These are phyloP conservation scores for Lycorma delicatula DNA, from an alignment of 1,140 invertebrate species.

Conservation along the genomic window DNA sequence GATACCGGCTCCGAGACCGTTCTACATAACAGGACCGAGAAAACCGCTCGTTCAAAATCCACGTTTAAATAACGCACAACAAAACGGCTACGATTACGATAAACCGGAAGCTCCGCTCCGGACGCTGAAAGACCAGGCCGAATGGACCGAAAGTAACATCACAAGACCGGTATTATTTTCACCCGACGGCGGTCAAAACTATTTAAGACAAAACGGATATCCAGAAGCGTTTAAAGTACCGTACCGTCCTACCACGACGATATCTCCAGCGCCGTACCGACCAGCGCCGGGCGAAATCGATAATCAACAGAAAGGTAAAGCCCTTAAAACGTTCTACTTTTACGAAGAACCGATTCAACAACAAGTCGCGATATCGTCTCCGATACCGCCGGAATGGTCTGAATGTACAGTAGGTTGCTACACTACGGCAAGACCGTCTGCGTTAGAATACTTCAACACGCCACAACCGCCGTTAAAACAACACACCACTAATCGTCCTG, in stretches of 20 bases:
- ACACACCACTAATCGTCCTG: too few species aligned
- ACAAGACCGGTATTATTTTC: too few species aligned
- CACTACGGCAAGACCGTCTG: too few species aligned
- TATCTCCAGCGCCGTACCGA: constrained; percentile 6
- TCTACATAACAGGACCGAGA: constrained; percentile 26
- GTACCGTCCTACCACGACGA: neutral
- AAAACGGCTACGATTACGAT: constrained; percentile 10
- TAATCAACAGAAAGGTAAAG: constrained; percentile 10
- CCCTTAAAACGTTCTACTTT: constrained; percentile 29
- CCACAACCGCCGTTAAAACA: neutral
- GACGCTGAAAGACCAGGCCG: too few species aligned
- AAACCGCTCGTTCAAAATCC: constrained; percentile 14
- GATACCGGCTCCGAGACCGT: constrained; percentile 28
- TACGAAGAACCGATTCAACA: constrained; percentile 37
- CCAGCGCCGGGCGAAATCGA: neutral
- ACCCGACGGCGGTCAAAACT: too few species aligned
- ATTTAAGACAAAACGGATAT: too few species aligned
- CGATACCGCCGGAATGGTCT: neutral
- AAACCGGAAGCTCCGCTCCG: neutral
- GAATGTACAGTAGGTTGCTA: too few species aligned
- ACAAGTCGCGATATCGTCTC: constrained; percentile 7
- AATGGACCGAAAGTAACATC: too few species aligned
- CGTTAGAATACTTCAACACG: constrained; percentile 13
- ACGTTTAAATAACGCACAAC: neutral
- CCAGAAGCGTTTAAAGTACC: too few species aligned